These are phyloP conservation scores for Stigmatopora argus DNA, from an alignment of 2,113 vertebrate species.

Conservation along the genomic window DNA sequence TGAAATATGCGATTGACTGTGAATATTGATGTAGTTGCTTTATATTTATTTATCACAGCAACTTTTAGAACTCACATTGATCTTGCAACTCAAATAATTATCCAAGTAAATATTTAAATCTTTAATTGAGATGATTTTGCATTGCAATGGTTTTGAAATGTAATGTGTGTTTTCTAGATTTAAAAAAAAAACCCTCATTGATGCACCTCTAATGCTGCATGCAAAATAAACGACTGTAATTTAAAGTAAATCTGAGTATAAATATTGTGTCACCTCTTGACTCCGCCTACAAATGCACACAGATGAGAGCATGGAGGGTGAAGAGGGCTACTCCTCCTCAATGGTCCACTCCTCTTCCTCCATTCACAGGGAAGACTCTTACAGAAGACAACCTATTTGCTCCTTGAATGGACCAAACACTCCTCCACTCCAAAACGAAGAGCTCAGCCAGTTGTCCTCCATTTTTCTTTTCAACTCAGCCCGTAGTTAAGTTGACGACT, in stretches of 20 bases:
- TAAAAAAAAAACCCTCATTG: neutral
- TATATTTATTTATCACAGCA: neutral
- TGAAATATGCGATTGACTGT: neutral
- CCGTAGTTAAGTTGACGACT: neutral
- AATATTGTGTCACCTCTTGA: slow-evolving; percentile 48
- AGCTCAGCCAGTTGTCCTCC: neutral
- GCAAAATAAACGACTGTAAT: neutral
- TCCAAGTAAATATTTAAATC: neutral
- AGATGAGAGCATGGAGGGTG: slow-evolving; percentile 62
- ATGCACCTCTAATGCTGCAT: neutral
- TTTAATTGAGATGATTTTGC: neutral
- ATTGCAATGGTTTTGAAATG: neutral
- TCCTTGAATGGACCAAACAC: slow-evolving; percentile 36
- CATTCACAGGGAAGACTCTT: slow-evolving; percentile 54
- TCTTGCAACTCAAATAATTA: neutral
- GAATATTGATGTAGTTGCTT: neutral
- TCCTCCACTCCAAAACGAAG: slow-evolving; percentile 3
- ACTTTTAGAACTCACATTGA: neutral
- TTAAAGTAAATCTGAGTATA: neutral
- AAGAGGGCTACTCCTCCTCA: slow-evolving; percentile 73
- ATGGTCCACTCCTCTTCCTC: slow-evolving; percentile 50
- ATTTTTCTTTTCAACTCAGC: neutral
- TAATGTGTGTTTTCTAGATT: neutral
- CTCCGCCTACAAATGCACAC: slow-evolving; percentile 50
- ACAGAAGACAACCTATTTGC: slow-evolving; percentile 30